Evolutionary conservation across 2,888 invertebrate genomes (phyloP), one percentile per base, ranked within the genome.

Genomic region (Pollenia angustigena): DNA sequence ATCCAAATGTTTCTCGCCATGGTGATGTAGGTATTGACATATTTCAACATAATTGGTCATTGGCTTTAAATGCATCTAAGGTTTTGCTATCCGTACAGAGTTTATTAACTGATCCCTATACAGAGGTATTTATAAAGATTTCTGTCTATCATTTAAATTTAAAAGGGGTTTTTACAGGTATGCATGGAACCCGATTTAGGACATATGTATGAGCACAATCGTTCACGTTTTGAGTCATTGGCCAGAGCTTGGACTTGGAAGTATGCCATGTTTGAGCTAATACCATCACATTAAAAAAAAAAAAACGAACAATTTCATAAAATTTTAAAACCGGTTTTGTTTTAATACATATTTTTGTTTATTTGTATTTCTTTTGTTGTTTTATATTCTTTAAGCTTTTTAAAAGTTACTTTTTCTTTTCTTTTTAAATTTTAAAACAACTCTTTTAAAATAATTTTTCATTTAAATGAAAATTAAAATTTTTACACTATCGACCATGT

Each of bases 1-100:
- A 99, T 94, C 98, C 98, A 8, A 99, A 99, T 94, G 97, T 99
- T 79, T 98, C 98, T 4, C 95, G 98, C 0, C 98, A 99, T 93
- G 98, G 98, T 3, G 98, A 98, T 94, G 97, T 99, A 69, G 98
- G 99, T 83, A 97, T 99, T 88, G 98, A 99, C 94, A 98, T 97
- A 11, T 97, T 99, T 89, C 97, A 97, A 90, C 97, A 98, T 94
- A 99, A 99, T 94, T 99, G 98, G 98, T 98, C 98, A n/a, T 94
- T 98, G 86, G 98, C 98, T 0, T 94, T 98, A 88, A 98, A 98
- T 58, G 96, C 98, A 91, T 97, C 97, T 89, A 98, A 97, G 92
- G 96, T 98, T 83, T 95, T 98, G 89, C 96, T 98, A 85, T 97
- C 97, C 75, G 96, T 98, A 88, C 97, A 98, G 94, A 97, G 97